phyloP scores from a whole-genome alignment of 2,797 vertebrate genomes.

The Phoeniculus purpureus region DNA sequence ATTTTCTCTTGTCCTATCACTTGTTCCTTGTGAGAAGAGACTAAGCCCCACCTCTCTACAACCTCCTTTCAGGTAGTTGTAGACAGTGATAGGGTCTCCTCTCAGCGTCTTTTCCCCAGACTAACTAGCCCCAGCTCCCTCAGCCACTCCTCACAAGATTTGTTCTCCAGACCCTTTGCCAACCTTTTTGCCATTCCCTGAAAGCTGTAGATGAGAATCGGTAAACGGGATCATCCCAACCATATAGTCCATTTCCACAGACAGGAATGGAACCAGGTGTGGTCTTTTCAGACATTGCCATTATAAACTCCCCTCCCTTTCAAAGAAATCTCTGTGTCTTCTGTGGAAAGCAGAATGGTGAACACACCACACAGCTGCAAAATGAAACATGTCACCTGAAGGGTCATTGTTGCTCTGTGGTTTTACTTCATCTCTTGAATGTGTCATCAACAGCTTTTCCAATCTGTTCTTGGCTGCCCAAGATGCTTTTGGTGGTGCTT shows the following conservation, averaged over 20 bases:
- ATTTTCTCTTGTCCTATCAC: too few species aligned
- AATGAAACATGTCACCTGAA: neutral
- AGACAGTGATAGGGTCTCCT: too few species aligned
- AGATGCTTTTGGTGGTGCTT: neutral
- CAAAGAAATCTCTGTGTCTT: neutral
- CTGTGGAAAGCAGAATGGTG: neutral
- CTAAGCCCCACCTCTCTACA: too few species aligned
- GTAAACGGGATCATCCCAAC: neutral
- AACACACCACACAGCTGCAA: neutral
- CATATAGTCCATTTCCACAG: neutral
- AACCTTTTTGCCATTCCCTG: neutral
- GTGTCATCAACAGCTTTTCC: neutral
- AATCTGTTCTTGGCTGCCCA: neutral
- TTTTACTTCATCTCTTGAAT: neutral
- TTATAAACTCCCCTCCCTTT: neutral
- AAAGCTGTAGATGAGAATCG: neutral
- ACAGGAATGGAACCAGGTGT: neutral
- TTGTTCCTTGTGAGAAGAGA: too few species aligned
- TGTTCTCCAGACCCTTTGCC: too few species aligned
- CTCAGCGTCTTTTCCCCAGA: too few species aligned
- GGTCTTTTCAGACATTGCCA: neutral
- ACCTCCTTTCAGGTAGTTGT: too few species aligned
- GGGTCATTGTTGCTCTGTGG: fast-evolving
- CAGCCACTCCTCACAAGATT: too few species aligned
- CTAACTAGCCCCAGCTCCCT: too few species aligned